These are phyloP conservation scores for Calidris pygmaea DNA, from an alignment of 2,113 vertebrate genomes.

Conservation along the genomic window DNA sequence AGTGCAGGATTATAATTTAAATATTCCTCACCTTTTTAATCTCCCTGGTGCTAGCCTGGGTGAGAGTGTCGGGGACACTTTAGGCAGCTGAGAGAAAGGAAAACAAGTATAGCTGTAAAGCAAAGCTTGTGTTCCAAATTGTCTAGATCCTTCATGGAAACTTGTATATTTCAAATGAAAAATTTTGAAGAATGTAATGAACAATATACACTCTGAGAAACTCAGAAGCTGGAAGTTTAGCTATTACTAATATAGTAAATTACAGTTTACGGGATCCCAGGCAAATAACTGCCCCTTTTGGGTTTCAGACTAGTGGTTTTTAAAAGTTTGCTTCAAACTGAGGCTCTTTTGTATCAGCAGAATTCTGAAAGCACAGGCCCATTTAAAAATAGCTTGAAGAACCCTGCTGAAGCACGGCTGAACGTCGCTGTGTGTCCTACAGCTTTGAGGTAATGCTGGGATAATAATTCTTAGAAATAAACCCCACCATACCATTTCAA, in stretches of 20 bases:
- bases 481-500: not conserved
- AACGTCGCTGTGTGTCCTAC: not conserved
- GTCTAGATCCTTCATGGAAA: not conserved
- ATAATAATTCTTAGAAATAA: not conserved
- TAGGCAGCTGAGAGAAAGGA: not conserved
- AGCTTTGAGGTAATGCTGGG: not conserved
- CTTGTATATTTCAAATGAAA: not conserved
- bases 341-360: conserved; percentile 1
- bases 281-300: conserved; percentile 33
- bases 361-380: not conserved
- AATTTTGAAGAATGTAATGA: not conserved
- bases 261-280: not conserved
- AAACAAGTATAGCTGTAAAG: not conserved
- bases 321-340: conserved; percentile 24
- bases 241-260: conserved; percentile 53
- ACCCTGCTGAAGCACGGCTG: not conserved
- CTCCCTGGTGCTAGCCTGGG: not conserved
- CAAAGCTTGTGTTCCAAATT: not conserved
- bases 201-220: not conserved
- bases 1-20: not conserved
- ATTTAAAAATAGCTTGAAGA: conserved; percentile 35
- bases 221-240: conserved; percentile 8
- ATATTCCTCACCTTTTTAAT: conserved; percentile 24
- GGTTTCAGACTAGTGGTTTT: conserved; percentile 46
- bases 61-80: not conserved